Evolutionary conservation across 1,140 invertebrate species (phyloP).

Genomic region (Heliconius hermathena): DNA sequence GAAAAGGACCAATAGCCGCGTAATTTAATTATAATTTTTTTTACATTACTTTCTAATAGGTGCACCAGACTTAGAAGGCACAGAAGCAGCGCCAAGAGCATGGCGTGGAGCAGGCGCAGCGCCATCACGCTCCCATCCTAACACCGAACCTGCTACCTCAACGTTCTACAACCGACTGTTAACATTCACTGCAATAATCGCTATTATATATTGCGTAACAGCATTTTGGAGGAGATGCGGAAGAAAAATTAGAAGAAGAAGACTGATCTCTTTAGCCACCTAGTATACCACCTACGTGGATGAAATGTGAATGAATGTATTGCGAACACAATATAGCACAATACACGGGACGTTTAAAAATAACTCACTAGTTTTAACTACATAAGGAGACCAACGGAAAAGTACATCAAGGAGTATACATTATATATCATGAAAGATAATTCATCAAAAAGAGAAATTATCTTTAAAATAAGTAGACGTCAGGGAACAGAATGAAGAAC

Average conservation of each 20-base stretch:
- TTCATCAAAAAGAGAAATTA: too few species aligned
- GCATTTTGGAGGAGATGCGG: conserved; percentile 65
- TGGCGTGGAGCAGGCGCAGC: conserved; percentile 69
- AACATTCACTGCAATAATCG: conserved; percentile 51
- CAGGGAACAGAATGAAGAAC: too few species aligned
- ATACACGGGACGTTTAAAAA: too few species aligned
- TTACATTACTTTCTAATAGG: conserved; percentile 3
- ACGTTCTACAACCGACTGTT: conserved; percentile 46
- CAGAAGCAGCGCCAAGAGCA: conserved; percentile 61
- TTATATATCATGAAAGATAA: too few species aligned
- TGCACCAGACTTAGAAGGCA: conserved; percentile 64
- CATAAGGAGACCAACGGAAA: too few species aligned
- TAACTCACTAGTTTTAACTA: too few species aligned
- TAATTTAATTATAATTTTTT: too few species aligned
- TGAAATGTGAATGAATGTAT: conserved; percentile 24
- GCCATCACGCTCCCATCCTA: conserved; percentile 44
- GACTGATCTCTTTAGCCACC: conserved; percentile 64
- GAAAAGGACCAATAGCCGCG: too few species aligned
- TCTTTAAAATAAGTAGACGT: too few species aligned
- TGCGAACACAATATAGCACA: background rate
- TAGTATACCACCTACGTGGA: conserved; percentile 44
- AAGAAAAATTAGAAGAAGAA: conserved; percentile 59
- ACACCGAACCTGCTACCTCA: conserved; percentile 36
- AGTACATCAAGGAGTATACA: too few species aligned
- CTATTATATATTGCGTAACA: conserved; percentile 53